Evolutionary conservation across 2,888 invertebrate genomes (phyloP).

Genomic region (Crossocerus cetratus): DNA sequence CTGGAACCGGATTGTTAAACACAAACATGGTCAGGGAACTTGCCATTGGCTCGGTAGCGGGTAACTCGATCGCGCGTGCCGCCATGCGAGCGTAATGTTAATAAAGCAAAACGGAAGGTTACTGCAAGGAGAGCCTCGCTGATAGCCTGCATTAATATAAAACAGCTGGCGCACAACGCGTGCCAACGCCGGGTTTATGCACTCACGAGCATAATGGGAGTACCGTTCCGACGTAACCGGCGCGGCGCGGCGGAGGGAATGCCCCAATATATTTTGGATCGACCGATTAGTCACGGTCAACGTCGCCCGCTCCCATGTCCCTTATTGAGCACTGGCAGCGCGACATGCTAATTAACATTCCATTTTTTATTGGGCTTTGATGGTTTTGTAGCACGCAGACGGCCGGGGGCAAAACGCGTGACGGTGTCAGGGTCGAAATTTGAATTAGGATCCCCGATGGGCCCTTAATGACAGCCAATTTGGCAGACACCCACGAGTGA

Average conservation of each 20-base stretch:
- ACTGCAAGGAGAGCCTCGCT: neutral
- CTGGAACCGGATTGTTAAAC: too few species aligned
- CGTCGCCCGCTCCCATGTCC: neutral
- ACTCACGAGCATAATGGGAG: neutral
- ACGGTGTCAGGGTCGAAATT: too few species aligned
- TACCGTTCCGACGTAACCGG: neutral
- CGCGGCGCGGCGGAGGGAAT: too few species aligned
- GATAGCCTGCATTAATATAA: slow-evolving; percentile 1
- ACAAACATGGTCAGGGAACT: neutral
- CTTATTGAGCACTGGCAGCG: neutral
- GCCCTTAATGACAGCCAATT: too few species aligned
- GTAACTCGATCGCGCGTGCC: neutral
- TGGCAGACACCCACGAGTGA: too few species aligned
- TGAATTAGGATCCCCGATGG: too few species aligned
- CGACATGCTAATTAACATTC: too few species aligned
- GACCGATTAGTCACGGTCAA: neutral
- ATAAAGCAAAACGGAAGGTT: neutral
- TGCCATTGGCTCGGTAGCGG: neutral
- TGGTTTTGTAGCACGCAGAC: too few species aligned
- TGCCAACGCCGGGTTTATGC: neutral
- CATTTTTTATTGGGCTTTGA: too few species aligned
- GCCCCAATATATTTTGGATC: neutral
- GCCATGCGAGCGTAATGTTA: neutral
- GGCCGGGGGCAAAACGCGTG: too few species aligned
- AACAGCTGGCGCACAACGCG: neutral